Base-by-base conservation (phyloP, 2,113 vertebrate species). In the Sapayoa aenigma region DNA sequence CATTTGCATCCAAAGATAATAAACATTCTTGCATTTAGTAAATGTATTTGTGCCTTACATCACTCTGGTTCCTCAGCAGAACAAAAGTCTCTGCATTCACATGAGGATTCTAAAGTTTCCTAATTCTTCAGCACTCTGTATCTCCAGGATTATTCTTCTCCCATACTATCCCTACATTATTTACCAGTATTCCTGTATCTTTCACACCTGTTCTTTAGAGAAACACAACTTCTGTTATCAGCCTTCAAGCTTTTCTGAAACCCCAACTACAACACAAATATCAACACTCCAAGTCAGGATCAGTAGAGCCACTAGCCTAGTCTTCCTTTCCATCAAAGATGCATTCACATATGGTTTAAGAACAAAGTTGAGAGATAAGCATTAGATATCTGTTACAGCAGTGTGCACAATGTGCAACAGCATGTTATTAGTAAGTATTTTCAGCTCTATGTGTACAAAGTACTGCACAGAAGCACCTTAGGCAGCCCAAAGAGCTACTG, bases 1-100 rank as follows among this genome's bases (percentile, higher is more conserved):
- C 79, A 92, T 96, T 96, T 97, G 82, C 87, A 85, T 90, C 46
- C 89, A 82, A 94, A 90, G 46, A 46, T 79, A 90, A 96, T 94
- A 95, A 95, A 94, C 73, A 89, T 53, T 58, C 78, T 44, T 84
- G 67, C 49, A 89, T 81, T 95, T 93, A 30, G 24, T 94, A 71
- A 80, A 90, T 96, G 94, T 89, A 82, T 90, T 63, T 84, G 33
- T 53, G 49, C 30, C 39, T 88, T 90, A 42, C 41, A 69, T 94
- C 91, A 80, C 53, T 55, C 76, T 89, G 79, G 27, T 71, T 87
- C 30, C 84, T 83, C 74, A 89, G 59, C 39, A 81, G 77, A 23
- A 66, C 24, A 12, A 37, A 65, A 76, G 9, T 52, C 69, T 92
- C 53, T 39, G 39, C 24, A 87, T 62, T 59, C 71, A 49, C 31